Conservation (phyloP, 2,888 invertebrate genomes). For the Morinoia aosen region DNA sequence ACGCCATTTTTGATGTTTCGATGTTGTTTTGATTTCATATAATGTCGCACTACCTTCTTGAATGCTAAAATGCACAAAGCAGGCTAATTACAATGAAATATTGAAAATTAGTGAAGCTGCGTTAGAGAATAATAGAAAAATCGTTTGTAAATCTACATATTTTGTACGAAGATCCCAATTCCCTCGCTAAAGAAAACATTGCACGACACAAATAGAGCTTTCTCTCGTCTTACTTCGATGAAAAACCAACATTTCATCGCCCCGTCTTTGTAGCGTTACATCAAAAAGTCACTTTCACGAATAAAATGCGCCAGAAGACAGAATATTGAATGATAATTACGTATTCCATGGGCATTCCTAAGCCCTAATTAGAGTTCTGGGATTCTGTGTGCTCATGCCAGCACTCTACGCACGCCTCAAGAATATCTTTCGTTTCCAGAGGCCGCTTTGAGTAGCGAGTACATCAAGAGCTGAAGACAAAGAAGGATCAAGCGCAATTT, state of each 20-base stretch:
- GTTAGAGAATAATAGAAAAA: not conserved
- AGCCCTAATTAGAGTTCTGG: not conserved
- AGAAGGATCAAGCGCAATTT: conserved; percentile 34
- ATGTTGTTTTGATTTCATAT: not conserved
- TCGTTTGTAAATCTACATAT: not conserved
- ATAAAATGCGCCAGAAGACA: not conserved
- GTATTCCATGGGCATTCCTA: not conserved
- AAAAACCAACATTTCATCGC: not conserved
- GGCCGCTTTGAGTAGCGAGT: not conserved
- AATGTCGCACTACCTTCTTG: not conserved
- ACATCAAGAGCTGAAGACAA: not conserved
- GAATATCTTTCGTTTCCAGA: not conserved
- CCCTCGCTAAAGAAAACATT: not conserved
- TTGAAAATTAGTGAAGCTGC: not conserved
- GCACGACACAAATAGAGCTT: too few species aligned
- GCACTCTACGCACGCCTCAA: not conserved
- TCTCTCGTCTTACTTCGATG: not conserved
- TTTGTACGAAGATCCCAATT: not conserved
- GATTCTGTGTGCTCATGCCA: not conserved
- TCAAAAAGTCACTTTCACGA: not conserved
- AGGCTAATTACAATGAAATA: not conserved
- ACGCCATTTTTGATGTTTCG: not conserved
- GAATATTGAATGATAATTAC: not conserved
- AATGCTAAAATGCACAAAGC: not conserved
- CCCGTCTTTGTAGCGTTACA: not conserved